Base-by-base conservation (phyloP, 2,888 invertebrate genomes). In the Mesochorus sp. region DNA sequence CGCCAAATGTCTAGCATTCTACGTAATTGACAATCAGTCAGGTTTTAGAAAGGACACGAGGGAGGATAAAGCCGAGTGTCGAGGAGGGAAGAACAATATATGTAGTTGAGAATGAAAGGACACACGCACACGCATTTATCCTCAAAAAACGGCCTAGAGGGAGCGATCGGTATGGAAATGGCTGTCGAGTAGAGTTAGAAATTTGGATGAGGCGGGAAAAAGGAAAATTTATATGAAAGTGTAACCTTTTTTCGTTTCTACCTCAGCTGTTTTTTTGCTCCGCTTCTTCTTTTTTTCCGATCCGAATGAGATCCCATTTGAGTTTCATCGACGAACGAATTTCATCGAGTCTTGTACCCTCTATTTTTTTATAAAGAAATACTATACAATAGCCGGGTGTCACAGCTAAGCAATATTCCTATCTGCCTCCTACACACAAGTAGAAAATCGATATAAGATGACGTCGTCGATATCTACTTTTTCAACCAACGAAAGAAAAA, bases 141-240 rank as follows among this genome's bases (percentile, higher is more conserved):
- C 8, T 37, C 8, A 2, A n/a, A 37, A 37, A n/a, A 12, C 12
- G 67, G 81, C 64, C 84, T 79, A 49, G 55, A 5, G 85, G 83
- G 81, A 79, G 79, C 81, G 77, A 66, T 61, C 17, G 28, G 31
- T 24, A 80, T 84, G 31, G 19, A 42, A 66, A 61, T 51, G 19
- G 49, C 31, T 55, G 62, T 62, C 31, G 10, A 53, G 44, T 14
- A 47, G 12, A 51, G 39, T 37, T 51, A 12, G 66, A 71, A 59
- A 59, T 71, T 44, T 31, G 64, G 57, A 26, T 57, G 28, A 51
- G 34, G 19, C 37, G 57, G 51, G 42, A 28, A 8, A 10, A 57
- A 51, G 31, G 28, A 71, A 71, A 71, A 76, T 66, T 49, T 71
- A 51, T 26, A 28, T 24, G 28, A 34, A 44, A 34, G 6, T 57